Evolutionary conservation across 1,140 invertebrate genomes (phyloP).

Genomic region (Pseudoatta argentina): DNA sequence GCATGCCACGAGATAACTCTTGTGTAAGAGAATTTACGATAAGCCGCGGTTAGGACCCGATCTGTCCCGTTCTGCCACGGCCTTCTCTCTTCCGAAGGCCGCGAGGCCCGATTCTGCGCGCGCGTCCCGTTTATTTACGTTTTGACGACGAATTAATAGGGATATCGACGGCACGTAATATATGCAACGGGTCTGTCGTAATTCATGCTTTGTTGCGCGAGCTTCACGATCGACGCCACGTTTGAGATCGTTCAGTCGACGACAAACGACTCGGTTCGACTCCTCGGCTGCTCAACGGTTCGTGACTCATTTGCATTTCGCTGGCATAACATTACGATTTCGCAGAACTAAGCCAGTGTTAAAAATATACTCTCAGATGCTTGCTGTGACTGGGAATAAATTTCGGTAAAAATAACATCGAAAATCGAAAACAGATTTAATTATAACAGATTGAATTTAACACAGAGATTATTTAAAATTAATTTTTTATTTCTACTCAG

Average conservation of each 20-base stretch:
- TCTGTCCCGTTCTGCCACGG: background rate
- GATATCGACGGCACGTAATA: slow-evolving; percentile 33
- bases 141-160: slow-evolving; percentile 49
- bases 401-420: background rate
- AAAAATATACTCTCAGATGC: background rate
- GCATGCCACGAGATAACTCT: slow-evolving; percentile 69
- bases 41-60: slow-evolving; percentile 48
- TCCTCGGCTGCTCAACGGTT: background rate
- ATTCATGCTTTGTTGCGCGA: slow-evolving; percentile 56
- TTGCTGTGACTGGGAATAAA: background rate
- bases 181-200: slow-evolving; percentile 53
- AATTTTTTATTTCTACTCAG: background rate
- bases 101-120: background rate
- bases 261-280: background rate
- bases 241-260: background rate
- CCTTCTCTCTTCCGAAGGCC: slow-evolving; percentile 52
- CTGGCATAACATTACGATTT: slow-evolving; percentile 13
- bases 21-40: slow-evolving; percentile 70
- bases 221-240: slow-evolving; percentile 4
- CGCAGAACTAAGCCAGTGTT: background rate
- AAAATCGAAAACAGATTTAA: background rate
- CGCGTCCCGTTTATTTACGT: slow-evolving; percentile 57
- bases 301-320: slow-evolving; percentile 15
- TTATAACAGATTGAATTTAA: background rate
- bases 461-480: background rate